These are phyloP conservation scores for Drosophila paramelanica DNA, from an alignment of 2,888 invertebrate species.

Conservation along the genomic window DNA sequence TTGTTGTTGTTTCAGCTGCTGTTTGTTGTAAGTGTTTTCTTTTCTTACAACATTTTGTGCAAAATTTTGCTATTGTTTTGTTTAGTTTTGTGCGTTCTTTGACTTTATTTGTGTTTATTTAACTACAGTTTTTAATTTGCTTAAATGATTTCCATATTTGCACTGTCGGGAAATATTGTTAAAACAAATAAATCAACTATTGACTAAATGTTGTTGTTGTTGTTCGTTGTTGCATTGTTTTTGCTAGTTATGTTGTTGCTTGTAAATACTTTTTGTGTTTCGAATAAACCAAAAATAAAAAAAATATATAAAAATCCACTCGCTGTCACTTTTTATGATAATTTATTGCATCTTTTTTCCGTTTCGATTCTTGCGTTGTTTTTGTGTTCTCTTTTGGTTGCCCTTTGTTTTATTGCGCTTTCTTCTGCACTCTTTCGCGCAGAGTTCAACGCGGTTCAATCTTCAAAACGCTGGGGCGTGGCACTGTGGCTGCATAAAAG, in stretches of 20 bases:
- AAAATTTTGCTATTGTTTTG: slow-evolving; percentile 17
- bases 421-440: slow-evolving; percentile 54
- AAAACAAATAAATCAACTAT: slow-evolving; percentile 16
- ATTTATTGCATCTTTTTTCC: slow-evolving; percentile 65
- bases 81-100: slow-evolving; percentile 30
- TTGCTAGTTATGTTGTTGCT: slow-evolving; percentile 19
- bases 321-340: slow-evolving; percentile 61
- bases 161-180: slow-evolving; percentile 45
- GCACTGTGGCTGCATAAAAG: slow-evolving; percentile 56
- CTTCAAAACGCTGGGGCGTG: slow-evolving; percentile 34
- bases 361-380: slow-evolving; percentile 46
- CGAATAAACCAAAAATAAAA: slow-evolving; percentile 10
- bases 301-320: slow-evolving; percentile 17
- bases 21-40: not conserved
- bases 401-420: slow-evolving; percentile 54
- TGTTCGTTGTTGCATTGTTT: slow-evolving; percentile 31
- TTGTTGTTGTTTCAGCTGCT: slow-evolving; percentile 15
- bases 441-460: slow-evolving; percentile 70
- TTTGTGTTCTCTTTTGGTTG: slow-evolving; percentile 20
- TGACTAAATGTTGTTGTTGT: slow-evolving; percentile 2
- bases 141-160: slow-evolving; percentile 75
- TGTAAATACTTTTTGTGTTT: slow-evolving; percentile 31
- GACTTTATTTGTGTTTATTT: slow-evolving; percentile 17
- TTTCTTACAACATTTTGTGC: slow-evolving; percentile 69
- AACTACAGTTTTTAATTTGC: slow-evolving; percentile 27